Base-by-base conservation (phyloP, 2,113 vertebrate species). In the Machaerirhynchus nigripectus region DNA sequence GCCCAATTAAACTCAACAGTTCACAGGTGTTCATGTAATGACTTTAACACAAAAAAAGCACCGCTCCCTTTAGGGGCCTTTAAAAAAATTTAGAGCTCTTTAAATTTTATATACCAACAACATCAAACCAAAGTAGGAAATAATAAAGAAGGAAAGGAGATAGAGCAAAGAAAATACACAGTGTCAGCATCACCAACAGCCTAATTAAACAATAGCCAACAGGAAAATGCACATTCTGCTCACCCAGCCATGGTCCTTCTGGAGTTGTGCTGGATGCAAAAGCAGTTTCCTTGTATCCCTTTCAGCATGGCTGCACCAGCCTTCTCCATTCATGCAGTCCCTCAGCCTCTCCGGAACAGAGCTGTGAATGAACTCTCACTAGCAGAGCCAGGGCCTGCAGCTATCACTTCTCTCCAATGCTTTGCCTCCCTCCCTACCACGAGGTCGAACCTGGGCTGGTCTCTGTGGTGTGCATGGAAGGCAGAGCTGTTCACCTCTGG, bases 91-190 rank as follows among this genome's bases (percentile, higher is more conserved):
- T 97, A 98, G 97, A 98, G 97, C 98, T 98, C 97, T 98, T 98
- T 98, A 98, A 98, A 97, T 98, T 98, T 98, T 98, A 98, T 98
- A 98, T 97, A 97, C 97, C 97, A 97, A 97, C 97, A 95, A 97
- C 97, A 98, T 98, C 98, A 98, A 98, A 97, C 97, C 90, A 86
- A 95, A 94, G 84, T 93, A 98, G 98, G 98, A 98, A 98, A 97
- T 91, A 95, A 97, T 98, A 97, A 98, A 98, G 93, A 76, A 89
- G 69, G 65, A 75, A 94, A 91, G 86, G 80, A 91, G 93, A 88
- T 83, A 95, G 68, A 94, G 96, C 61, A 85, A 93, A 91, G 80
- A 71, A 89, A 69, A 89, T 71, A 69, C 53, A 90, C 28, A 76
- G n/a, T 44, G 55, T 93, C 91, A 91, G 96, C 84, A 88, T 90